phyloP scores from a whole-genome alignment of 2,797 vertebrate species.

The Podarcis lilfordi region DNA sequence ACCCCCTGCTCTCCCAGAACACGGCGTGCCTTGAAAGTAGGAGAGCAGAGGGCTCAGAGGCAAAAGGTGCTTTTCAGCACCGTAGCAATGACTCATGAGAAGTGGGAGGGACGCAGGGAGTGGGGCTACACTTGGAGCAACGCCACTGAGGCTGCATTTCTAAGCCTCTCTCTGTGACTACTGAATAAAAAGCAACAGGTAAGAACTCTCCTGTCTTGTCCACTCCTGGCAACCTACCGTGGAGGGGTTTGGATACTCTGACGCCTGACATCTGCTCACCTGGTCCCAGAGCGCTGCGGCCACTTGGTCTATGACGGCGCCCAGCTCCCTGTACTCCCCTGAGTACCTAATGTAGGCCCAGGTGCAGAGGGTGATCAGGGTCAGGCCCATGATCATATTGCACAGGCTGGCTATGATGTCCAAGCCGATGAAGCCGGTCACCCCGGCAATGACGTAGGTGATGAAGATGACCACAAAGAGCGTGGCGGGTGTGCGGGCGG shows the following conservation, averaged over 20 bases:
- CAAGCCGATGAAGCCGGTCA: constrained; percentile 96
- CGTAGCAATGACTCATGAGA: too few relatives aligned
- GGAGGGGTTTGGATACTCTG: too few relatives aligned
- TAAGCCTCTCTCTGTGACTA: too few relatives aligned
- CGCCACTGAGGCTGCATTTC: too few relatives aligned
- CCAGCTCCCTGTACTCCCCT: constrained; percentile 96
- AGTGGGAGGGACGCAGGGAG: too few relatives aligned
- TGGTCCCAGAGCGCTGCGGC: constrained; percentile 99
- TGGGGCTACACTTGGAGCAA: too few relatives aligned
- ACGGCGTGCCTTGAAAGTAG: too few relatives aligned
- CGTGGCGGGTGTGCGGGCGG: constrained; percentile 95
- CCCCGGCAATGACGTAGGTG: constrained; percentile 94
- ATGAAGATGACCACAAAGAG: constrained; percentile 99
- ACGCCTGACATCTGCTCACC: constrained; percentile 77
- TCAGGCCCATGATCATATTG: constrained; percentile 98
- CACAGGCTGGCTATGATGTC: constrained; percentile 98
- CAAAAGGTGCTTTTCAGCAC: too few relatives aligned
- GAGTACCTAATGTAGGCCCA: constrained; percentile 99
- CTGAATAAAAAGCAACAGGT: too few relatives aligned
- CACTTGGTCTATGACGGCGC: constrained; percentile 97
- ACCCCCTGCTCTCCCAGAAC: too few relatives aligned
- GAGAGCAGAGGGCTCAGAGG: too few relatives aligned
- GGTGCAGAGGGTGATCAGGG: constrained; percentile 96
- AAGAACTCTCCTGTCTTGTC: neutral
- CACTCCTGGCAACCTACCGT: too few relatives aligned